phyloP scores from a whole-genome alignment of 64 coral and sea anemone genomes.

The Actinia tenebrosa region DNA sequence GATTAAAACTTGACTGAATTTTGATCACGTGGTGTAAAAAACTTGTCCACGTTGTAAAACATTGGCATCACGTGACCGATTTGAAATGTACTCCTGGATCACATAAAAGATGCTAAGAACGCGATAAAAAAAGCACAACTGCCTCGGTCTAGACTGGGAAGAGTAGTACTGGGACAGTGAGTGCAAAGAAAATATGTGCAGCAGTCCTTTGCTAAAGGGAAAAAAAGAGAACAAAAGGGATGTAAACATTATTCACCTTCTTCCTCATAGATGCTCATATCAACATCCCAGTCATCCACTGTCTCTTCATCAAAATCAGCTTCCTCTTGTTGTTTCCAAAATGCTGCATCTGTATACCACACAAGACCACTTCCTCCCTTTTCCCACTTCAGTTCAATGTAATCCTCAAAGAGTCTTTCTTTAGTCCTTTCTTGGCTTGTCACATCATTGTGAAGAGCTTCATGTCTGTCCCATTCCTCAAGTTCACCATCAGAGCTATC shows the following conservation, averaged over 20 bases:
- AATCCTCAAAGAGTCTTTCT: conserved; percentile 91
- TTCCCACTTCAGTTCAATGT: conserved; percentile 99
- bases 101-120: too few species aligned
- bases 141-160: too few species aligned
- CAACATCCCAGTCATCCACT: conserved; percentile 97
- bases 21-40: too few species aligned
- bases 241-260: conserved; percentile 41
- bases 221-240: neutral
- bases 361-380: conserved; percentile 99
- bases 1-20: too few species aligned
- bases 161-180: too few species aligned
- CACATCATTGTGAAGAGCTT: conserved; percentile 89
- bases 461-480: conserved; percentile 98
- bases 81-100: too few species aligned
- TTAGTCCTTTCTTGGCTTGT: conserved; percentile 86
- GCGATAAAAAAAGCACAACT: too few species aligned
- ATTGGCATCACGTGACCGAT: too few species aligned
- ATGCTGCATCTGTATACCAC: conserved; percentile 98
- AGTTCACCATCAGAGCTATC: conserved; percentile 37
- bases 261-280: conserved; percentile 98
- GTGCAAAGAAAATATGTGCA: too few species aligned
- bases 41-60: too few species aligned
- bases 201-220: too few species aligned
- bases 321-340: conserved; percentile 89
- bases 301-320: conserved; percentile 98